Evolutionary conservation across 92 coral and sea anemone genomes (phyloP), one percentile per base, ranked within the genome.

Genomic region (Epizoanthus scotinus): DNA sequence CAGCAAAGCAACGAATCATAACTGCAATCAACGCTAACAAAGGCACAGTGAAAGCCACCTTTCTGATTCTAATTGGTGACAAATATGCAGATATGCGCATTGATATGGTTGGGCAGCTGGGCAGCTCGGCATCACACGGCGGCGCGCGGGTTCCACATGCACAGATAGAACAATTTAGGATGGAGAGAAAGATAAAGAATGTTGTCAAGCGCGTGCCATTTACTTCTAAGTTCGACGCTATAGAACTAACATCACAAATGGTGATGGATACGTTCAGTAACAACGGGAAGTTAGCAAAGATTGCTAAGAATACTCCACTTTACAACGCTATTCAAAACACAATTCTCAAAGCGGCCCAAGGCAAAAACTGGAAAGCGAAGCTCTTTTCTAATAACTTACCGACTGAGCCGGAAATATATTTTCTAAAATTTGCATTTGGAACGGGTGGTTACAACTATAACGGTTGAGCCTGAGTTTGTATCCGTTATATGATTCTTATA

Each of bases 61-160:
- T 71, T 27, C 27, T 1, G 14, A 42, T 71, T 2, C 6, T n/a
- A 13, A 26, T 71, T 71, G 62, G 62, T 13, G 63, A 71, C 20
- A 53, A 53, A 6, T 0, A 1, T 5, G 78, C 78, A 50, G 19
- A 4, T 63, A 71, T 71, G 78, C 78, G 78, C 62, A 71, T 71
- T 52, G 78, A 71, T 8, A 71, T 71, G 78, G 78, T n/a, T 2
- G 78, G 62, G 2, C 42, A 7, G 2, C 3, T 27, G 31, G 17
- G 18, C 14, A 22, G 78, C 12, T 9, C 12, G 7, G 62, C 18
- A 12, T 14, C 24, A 20, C 78, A 71, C 29, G 49, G 6, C 14
- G 78, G 63, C 3, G 78, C 63, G 1, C 4, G 15, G 0, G 78
- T 71, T 53, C 63, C 78, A 29, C 79, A 73, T 29, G 79, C 79